phyloP scores from a whole-genome alignment of 2,797 vertebrate genomes.

The Rhinella marina region DNA sequence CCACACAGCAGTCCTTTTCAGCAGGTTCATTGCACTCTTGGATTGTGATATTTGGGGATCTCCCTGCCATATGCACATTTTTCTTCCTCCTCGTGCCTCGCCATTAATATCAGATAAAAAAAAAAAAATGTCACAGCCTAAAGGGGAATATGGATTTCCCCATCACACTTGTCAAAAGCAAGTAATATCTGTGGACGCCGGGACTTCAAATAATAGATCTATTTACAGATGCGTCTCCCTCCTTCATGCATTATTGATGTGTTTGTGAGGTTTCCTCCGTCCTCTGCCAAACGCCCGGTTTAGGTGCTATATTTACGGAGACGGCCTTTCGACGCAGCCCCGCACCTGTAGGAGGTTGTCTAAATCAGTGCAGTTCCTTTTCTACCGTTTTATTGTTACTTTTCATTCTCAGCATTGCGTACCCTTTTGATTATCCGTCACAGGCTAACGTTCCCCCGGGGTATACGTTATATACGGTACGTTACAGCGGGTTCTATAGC shows the following conservation, averaged over 20 bases:
- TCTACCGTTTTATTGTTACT: background rate
- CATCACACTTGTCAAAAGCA: constrained; percentile 46
- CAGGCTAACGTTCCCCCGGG: background rate
- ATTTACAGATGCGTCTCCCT: constrained; percentile 51
- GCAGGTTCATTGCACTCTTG: constrained; percentile 46
- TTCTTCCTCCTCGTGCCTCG: constrained; percentile 19
- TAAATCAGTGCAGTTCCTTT: background rate
- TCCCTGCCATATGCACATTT: constrained; percentile 44
- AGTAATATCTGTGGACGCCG: constrained; percentile 38
- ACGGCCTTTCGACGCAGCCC: constrained; percentile 27
- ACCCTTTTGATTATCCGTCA: background rate
- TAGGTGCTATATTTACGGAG: constrained; percentile 50
- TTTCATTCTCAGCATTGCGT: background rate
- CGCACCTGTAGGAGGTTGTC: constrained; percentile 26
- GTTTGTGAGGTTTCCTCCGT: constrained; percentile 39
- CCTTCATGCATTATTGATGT: constrained; percentile 54
- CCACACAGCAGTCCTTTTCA: constrained; percentile 40
- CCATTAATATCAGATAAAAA: constrained; percentile 33
- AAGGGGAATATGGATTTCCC: constrained; percentile 53
- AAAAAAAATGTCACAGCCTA: constrained; percentile 53
- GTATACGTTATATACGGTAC: background rate
- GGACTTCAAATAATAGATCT: constrained; percentile 48
- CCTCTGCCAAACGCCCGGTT: constrained; percentile 29
- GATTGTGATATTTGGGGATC: constrained; percentile 54
- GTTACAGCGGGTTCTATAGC: background rate